Evolutionary conservation across 2,797 vertebrate species (phyloP), one percentile per base, ranked within the genome.

Genomic region (Pogoniulus pusillus): DNA sequence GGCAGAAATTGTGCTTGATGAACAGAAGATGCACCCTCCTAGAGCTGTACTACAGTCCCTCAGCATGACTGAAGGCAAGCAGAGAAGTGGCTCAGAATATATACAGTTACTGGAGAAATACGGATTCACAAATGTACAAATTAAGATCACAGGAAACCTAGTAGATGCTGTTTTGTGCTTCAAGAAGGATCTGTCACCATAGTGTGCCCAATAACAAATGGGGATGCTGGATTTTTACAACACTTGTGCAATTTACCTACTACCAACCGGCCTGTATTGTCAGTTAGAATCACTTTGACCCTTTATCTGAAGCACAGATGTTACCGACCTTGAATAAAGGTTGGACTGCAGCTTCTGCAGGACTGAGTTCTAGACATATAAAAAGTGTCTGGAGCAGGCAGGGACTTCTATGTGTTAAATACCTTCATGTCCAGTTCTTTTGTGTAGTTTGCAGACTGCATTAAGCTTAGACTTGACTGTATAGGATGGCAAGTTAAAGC

Each of bases 1-100:
- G 80, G 98, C 98, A 64, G 98, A 99, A 98, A 98, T 97, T 92
- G 97, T 99, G 80, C 97, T 99, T 91, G 97, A 98, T 1, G 97
- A 98, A 76, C 96, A 97, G 94, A 96, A 97, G 95, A 96, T 9
- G 0, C 96, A 96, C n/a, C 98, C 96, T 89, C 35, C 96, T 59
- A 96, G 97, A 37, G 98, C 97, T 49, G 94, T 98, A 49, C 97
- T 99, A 11, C 98, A 99, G 95, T 98, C 98, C 74, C 98, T 99
- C 91, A 98, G 97, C 93, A 98, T 99, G 98, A 97, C 97, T 51
- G 97, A 97, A 92, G 98, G 98, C 70, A 98, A 93, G 69, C 98
- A 99, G 95, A 98, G 98, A 92, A 98, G 97, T 39, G 93, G 96
- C 8, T 59, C 95, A 16, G 98, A 98, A 62, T 99, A 99, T 96